phyloP scores from a whole-genome alignment of 2,888 invertebrate genomes.

The Diloba caeruleocephala region DNA sequence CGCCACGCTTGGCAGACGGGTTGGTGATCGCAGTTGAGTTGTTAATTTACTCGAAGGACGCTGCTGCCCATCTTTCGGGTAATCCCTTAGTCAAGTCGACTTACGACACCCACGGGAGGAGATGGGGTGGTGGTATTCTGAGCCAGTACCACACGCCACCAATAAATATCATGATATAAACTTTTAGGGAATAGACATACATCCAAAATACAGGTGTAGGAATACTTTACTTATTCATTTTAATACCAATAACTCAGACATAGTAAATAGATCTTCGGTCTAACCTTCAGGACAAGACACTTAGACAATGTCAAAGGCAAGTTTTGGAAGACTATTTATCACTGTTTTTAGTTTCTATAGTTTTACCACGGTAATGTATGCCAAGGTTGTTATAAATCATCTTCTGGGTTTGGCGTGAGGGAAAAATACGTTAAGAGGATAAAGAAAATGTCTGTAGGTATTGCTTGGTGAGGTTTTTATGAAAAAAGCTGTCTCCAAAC shows the following conservation, averaged over 20 bases:
- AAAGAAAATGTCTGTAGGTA: too few relatives aligned
- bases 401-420: slow-evolving; percentile 38
- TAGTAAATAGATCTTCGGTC: slow-evolving; percentile 25
- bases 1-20: too few relatives aligned
- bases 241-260: slow-evolving; percentile 26
- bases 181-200: slow-evolving; percentile 31
- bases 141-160: too few relatives aligned
- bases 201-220: slow-evolving; percentile 41
- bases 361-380: slow-evolving; percentile 55
- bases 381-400: slow-evolving; percentile 63
- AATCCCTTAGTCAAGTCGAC: too few relatives aligned
- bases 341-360: slow-evolving; percentile 46
- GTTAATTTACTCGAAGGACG: too few relatives aligned
- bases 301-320: slow-evolving; percentile 43
- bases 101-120: too few relatives aligned
- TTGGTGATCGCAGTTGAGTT: too few relatives aligned
- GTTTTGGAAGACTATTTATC: slow-evolving; percentile 42
- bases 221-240: slow-evolving; percentile 25
- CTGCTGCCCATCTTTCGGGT: too few relatives aligned
- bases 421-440: slow-evolving; percentile 20
- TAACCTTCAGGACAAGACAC: slow-evolving; percentile 20
- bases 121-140: too few relatives aligned
- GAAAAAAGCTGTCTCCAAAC: too few relatives aligned
- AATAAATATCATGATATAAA: slow-evolving; percentile 48
- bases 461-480: too few relatives aligned